Evolutionary conservation across 2,797 vertebrate genomes (phyloP).

Genomic region (Amazonetta brasiliensis): DNA sequence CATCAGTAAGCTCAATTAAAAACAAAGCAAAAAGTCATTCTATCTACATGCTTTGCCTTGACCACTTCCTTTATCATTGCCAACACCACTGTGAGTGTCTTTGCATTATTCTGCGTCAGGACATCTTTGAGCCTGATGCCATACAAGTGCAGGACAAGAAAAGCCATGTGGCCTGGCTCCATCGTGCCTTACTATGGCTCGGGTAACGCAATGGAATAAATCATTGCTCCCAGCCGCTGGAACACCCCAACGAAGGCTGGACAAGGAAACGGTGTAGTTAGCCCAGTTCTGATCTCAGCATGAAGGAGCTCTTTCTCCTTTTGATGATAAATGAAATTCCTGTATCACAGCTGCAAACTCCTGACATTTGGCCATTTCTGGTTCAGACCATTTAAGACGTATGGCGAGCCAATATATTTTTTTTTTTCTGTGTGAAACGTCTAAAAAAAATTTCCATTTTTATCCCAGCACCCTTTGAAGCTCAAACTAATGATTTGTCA

Average conservation of each 20-base stretch:
- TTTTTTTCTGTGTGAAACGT: neutral
- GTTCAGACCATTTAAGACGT: slow-evolving; percentile 30
- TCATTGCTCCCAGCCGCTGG: slow-evolving; percentile 12
- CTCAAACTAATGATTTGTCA: slow-evolving; percentile 57
- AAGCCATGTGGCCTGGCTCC: neutral
- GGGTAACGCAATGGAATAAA: slow-evolving; percentile 16
- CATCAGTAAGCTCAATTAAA: neutral
- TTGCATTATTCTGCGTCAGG: neutral
- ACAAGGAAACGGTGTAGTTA: slow-evolving; percentile 21
- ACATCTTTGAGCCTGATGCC: neutral
- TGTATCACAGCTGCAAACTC: slow-evolving; percentile 38
- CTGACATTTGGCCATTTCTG: slow-evolving; percentile 41
- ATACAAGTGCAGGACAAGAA: neutral
- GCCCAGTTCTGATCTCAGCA: slow-evolving; percentile 69
- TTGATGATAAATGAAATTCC: slow-evolving; percentile 68
- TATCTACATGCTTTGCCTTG: neutral
- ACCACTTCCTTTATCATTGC: neutral
- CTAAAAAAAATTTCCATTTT: neutral
- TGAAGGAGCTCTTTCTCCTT: slow-evolving; percentile 65
- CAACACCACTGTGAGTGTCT: neutral
- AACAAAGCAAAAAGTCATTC: neutral
- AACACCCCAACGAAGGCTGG: slow-evolving; percentile 45
- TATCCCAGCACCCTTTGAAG: slow-evolving; percentile 47
- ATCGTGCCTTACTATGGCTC: neutral
- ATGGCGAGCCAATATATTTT: neutral